phyloP scores from a whole-genome alignment of 2,797 vertebrate species.

The Labroides dimidiatus region DNA sequence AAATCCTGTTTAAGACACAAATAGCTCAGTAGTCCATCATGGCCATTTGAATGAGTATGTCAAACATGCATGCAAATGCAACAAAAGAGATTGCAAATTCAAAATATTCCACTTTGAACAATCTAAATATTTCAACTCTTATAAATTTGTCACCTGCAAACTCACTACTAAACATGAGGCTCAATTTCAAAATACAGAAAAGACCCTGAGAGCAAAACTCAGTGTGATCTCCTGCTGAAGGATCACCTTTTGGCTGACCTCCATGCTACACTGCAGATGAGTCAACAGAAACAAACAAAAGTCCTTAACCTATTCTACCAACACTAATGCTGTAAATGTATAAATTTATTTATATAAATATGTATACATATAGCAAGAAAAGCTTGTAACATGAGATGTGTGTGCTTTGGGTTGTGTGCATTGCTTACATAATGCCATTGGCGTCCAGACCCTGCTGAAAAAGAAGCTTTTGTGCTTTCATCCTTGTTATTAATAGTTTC shows the following conservation, averaged over 20 bases:
- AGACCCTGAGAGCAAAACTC: background rate
- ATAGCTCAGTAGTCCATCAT: too few relatives aligned
- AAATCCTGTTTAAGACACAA: too few relatives aligned
- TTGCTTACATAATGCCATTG: slow-evolving; percentile 63
- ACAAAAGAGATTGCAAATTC: too few relatives aligned
- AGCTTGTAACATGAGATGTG: slow-evolving; percentile 39
- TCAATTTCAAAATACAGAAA: background rate
- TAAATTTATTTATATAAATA: too few relatives aligned
- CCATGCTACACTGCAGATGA: slow-evolving; percentile 15
- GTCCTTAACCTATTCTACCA: slow-evolving; percentile 6
- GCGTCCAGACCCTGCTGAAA: slow-evolving; percentile 44
- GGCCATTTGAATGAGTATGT: too few relatives aligned
- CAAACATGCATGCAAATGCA: too few relatives aligned
- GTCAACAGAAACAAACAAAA: slow-evolving; percentile 29
- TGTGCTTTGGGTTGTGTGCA: slow-evolving; percentile 34
- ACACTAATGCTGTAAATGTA: background rate
- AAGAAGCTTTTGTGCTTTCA: slow-evolving; percentile 41
- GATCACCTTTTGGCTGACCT: background rate
- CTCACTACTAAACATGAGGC: background rate
- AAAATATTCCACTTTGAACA: too few relatives aligned
- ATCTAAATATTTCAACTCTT: too few relatives aligned
- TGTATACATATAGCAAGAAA: background rate
- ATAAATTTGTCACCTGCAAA: background rate
- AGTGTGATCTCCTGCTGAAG: slow-evolving; percentile 4
- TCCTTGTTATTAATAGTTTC: slow-evolving; percentile 46